Evolutionary conservation across 2,113 vertebrate genomes (phyloP).

Genomic region (Phaethon lepturus): DNA sequence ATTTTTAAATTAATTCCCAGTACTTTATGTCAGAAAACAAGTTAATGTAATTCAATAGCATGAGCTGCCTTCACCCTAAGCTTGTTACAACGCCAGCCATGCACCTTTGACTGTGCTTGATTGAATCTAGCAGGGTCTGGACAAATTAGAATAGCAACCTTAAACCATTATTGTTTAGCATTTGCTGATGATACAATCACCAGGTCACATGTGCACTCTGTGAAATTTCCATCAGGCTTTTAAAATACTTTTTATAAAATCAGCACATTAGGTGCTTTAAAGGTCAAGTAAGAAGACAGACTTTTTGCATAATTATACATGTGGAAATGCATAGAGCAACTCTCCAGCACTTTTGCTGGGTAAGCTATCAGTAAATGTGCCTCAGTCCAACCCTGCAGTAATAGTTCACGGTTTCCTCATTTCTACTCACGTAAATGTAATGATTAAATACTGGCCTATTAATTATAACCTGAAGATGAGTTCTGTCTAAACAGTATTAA

Average conservation of each 20-base stretch:
- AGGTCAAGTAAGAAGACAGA: slow-evolving; percentile 59
- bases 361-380: slow-evolving; percentile 60
- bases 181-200: slow-evolving; percentile 60
- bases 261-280: slow-evolving; percentile 50
- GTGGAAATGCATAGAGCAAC: slow-evolving; percentile 30
- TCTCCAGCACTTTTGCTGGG: slow-evolving; percentile 35
- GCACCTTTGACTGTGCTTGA: slow-evolving; percentile 43
- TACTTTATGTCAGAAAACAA: slow-evolving; percentile 14
- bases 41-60: slow-evolving; percentile 13
- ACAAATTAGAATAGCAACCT: slow-evolving; percentile 56
- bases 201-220: neutral
- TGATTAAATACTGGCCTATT: slow-evolving; percentile 62
- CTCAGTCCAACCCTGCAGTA: slow-evolving; percentile 28
- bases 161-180: slow-evolving; percentile 60
- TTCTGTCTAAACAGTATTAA: slow-evolving; percentile 46
- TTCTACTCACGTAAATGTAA: slow-evolving; percentile 62
- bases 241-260: slow-evolving; percentile 58
- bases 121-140: slow-evolving; percentile 53
- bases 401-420: slow-evolving; percentile 54
- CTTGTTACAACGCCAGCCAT: slow-evolving; percentile 47
- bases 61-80: slow-evolving; percentile 32
- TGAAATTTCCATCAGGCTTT: slow-evolving; percentile 64
- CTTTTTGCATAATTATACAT: slow-evolving; percentile 61
- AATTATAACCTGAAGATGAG: slow-evolving; percentile 64
- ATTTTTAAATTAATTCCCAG: slow-evolving; percentile 10